Percentiles rank a stretch among this genome's conserved stretches.
Conservation (phyloP, 2,888 invertebrate species). For the Pachycephus smyrnensis region DNA sequence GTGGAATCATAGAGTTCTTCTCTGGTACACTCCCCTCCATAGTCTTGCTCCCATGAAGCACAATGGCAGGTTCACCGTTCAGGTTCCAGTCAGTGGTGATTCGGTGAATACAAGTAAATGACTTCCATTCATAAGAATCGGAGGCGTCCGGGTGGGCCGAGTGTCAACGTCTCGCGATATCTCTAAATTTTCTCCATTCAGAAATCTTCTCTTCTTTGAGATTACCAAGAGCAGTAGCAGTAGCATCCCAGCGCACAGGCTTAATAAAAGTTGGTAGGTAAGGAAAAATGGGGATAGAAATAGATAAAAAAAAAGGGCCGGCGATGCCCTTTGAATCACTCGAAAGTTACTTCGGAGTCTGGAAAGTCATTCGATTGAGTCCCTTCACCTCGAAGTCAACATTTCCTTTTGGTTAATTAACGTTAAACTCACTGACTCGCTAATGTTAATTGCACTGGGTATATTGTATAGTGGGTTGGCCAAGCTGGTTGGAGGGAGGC, state of each 20-base stretch:
- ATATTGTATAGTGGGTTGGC: slow-evolving; percentile 24
- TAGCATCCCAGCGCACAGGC: neutral
- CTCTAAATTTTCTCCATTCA: slow-evolving; percentile 21
- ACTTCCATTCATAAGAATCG: neutral
- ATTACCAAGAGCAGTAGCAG: neutral
- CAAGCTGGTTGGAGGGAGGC: slow-evolving; percentile 46
- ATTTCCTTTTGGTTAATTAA: slow-evolving; percentile 52
- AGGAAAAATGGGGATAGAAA: neutral
- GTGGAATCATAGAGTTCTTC: slow-evolving; percentile 41
- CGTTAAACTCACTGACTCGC: slow-evolving; percentile 45
- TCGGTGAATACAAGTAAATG: slow-evolving; percentile 1
- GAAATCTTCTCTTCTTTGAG: neutral
- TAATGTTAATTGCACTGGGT: slow-evolving; percentile 53
- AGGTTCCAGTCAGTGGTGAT: neutral
- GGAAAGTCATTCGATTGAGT: slow-evolving; percentile 12
- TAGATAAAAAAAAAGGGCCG: slow-evolving; percentile 1
- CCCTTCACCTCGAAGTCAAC: slow-evolving; percentile 8
- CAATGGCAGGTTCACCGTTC: slow-evolving; percentile 55
- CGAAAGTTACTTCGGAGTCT: slow-evolving; percentile 16
- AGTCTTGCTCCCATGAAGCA: slow-evolving; percentile 31
- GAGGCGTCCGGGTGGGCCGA: neutral
- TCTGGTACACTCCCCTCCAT: neutral
- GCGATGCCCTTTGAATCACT: slow-evolving; percentile 24
- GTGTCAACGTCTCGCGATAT: slow-evolving; percentile 16
- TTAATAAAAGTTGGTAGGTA: neutral